Evolutionary conservation across 2,113 vertebrate species (phyloP).

Genomic region (Thermophis baileyi): DNA sequence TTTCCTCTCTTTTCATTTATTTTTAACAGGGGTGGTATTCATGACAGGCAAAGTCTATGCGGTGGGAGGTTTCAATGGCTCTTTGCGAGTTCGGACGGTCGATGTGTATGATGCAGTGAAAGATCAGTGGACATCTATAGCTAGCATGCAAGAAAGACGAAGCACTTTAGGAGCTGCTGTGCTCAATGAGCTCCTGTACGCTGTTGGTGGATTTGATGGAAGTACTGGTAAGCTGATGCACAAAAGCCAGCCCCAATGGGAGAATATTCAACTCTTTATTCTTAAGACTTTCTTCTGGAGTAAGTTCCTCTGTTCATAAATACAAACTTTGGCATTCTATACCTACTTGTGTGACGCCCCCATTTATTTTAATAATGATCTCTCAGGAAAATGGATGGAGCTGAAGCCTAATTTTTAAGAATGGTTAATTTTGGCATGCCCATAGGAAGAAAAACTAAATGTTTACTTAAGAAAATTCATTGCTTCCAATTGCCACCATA

Average conservation of each 20-base stretch:
- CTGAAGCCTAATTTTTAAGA: not conserved
- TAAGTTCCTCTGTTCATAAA: not conserved
- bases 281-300: not conserved
- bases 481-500: not conserved
- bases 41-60: constrained; percentile 89
- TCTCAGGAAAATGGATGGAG: not conserved
- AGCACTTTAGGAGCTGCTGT: constrained; percentile 90
- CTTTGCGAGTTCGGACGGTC: constrained; percentile 86
- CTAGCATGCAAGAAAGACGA: constrained; percentile 94
- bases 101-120: constrained; percentile 85
- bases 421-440: not conserved
- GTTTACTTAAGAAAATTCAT: not conserved
- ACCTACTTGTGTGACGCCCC: not conserved
- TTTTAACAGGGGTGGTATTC: constrained; percentile 83
- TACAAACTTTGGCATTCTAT: not conserved
- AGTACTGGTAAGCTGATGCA: constrained; percentile 81
- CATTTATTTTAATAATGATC: not conserved
- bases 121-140: constrained; percentile 88
- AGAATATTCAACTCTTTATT: not conserved
- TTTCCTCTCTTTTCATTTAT: not conserved
- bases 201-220: constrained; percentile 93
- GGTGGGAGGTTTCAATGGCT: constrained; percentile 92
- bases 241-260: not conserved
- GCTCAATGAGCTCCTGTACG: constrained; percentile 89
- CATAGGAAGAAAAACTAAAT: not conserved